Evolutionary conservation across 37 sponge, comb jelly and placozoan species (phyloP), one percentile per base, ranked within the genome.

Genomic region (Ephydatia muelleri): DNA sequence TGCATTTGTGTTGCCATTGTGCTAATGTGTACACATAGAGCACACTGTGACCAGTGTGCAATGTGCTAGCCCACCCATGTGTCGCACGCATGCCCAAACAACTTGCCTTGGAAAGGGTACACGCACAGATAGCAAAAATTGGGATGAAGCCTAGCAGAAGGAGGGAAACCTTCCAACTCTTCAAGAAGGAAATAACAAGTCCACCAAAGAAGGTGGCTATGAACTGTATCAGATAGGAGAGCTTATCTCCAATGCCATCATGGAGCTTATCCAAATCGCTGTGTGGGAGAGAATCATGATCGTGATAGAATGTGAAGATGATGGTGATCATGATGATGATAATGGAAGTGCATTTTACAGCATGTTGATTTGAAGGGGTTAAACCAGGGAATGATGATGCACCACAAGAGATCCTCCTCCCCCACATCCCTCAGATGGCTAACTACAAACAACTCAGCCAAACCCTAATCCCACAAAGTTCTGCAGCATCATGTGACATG

Each of bases 171-270:
- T 77, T 73, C 76, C 80, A 87, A 2, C 83, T 80, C 35, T 36
- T 43, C 23, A 67, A 65, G 43, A 87, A 84, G 30, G 78, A 81
- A 13, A 91, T 28, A 21, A 80, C 70, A 30, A 91, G 48, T 2
- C 80, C 92, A 68, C 64, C 76, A 27, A 91, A 32, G 75, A 87
- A 83, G 75, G 88, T 76, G 49, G 88, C 22, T 0, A 49, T 74
- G 49, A 65, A 79, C 64, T 91, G 92, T 33, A 91, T 5, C 43
- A 87, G 76, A 29, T 80, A 79, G 38, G 80, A 36, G 3, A 87
- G 49, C 71, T 87, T 91, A 64, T 91, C 92, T 16, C 92, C 92
- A 84, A 91, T 91, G 9, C 88, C 92, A 36, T 68, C 84, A 30
- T 75, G 88, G 19, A 91, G 79, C 70, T 84, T 91, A 36, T 87